Evolutionary conservation across 1,140 invertebrate genomes (phyloP), one percentile per base, ranked within the genome.

Genomic region (Dufourea novaeangliae): DNA sequence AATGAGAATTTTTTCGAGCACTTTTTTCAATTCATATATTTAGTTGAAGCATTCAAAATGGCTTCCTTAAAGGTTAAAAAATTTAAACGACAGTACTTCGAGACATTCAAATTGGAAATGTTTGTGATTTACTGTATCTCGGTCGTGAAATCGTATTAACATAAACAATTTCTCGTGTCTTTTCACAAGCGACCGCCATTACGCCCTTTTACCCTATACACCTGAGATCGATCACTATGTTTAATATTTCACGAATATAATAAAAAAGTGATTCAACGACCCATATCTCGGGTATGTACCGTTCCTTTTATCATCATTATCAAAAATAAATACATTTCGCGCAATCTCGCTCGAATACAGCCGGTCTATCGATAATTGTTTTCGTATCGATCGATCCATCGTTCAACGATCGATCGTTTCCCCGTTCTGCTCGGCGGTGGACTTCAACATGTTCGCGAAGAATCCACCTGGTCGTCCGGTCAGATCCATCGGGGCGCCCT

Each of bases 401-500:
- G 66, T 54, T 79, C 25, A 5, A 3, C 17, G 0, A 17, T 39
- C 20, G n/a, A 14, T 50, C 41, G 41, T 46, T 73, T 46, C 17
- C 44, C 37, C 10, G 12, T 50, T 79, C 39, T 78, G 75, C 71
- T 81, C 86, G 82, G 80, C 85, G 82, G 89, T 85, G 86, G 50
- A 83, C 83, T 59, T 91, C 20, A 94, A 63, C 84, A 94, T 92
- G 2, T 89, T 82, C 3, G 92, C 88, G 70, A 94, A 94, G 44
- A 93, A 87, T 44, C 94, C 94, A 73, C 88, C 88, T 11, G 92
- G 91, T 69, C 94, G 93, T 44, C 93, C 88, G 22, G 96, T 91
- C 27, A 98, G 92, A 66, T 94, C 92, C 50, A 90, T 80, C 2
- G 97, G 96, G 57, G 94, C 88, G 54, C 95, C 96, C 79, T 97